These are phyloP conservation scores for Bombus affinis DNA, from an alignment of 1,140 invertebrate species.

Conservation along the genomic window DNA sequence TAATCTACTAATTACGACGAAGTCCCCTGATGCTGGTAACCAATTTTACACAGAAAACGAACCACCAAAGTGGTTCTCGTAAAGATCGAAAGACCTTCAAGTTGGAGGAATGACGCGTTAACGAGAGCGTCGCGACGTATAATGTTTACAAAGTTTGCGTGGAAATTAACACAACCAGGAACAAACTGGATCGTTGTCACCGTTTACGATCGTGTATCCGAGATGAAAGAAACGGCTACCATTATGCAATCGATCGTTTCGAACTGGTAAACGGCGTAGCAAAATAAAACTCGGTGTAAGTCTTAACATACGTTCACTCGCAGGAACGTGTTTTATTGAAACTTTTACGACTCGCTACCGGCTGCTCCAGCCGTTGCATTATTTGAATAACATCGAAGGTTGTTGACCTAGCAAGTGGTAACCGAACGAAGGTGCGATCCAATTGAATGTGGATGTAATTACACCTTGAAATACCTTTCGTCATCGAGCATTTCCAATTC, in stretches of 20 bases:
- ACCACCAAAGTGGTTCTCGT: too few species aligned
- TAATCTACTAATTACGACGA: too few species aligned
- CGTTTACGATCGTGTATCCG: too few species aligned
- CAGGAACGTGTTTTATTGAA: neutral
- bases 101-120: neutral
- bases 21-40: neutral
- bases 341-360: conserved; percentile 21
- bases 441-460: neutral
- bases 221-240: neutral
- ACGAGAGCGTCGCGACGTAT: neutral
- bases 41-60: neutral
- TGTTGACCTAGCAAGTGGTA: conserved; percentile 38
- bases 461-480: conserved; percentile 22
- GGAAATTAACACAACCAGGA: neutral
- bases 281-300: neutral
- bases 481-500: conserved; percentile 9
- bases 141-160: neutral
- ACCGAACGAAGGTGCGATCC: conserved; percentile 31
- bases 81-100: neutral
- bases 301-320: neutral
- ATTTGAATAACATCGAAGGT: conserved; percentile 33
- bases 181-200: neutral
- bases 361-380: neutral
- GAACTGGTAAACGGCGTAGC: neutral
- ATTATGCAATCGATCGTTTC: neutral